phyloP scores from a whole-genome alignment of 1,140 invertebrate species.

The Psix sp. region DNA sequence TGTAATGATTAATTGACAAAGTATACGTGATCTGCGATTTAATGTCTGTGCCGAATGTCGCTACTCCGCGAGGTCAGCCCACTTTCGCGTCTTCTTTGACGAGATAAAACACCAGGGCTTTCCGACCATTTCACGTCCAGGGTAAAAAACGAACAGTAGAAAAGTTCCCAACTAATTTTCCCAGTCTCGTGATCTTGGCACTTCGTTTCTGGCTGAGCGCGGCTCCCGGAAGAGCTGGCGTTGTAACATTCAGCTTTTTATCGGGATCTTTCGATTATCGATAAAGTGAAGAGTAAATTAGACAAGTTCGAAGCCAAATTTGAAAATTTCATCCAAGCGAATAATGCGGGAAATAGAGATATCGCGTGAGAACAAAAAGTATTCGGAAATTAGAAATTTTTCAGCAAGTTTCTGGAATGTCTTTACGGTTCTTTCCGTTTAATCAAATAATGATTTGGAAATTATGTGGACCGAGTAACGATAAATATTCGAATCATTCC shows the following conservation, averaged over 20 bases:
- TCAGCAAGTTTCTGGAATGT: too few relatives aligned
- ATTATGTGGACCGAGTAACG: too few relatives aligned
- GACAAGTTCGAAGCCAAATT: slow-evolving; percentile 31
- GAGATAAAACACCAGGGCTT: slow-evolving; percentile 52
- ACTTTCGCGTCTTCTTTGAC: slow-evolving; percentile 34
- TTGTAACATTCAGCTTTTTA: slow-evolving; percentile 40
- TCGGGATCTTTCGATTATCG: slow-evolving; percentile 50
- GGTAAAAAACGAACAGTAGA: slow-evolving; percentile 48
- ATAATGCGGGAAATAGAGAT: too few relatives aligned
- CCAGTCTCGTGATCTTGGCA: slow-evolving; percentile 56
- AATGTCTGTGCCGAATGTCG: slow-evolving; percentile 20
- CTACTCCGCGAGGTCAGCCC: slow-evolving; percentile 30
- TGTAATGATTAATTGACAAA: slow-evolving; percentile 35
- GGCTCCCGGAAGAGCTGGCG: slow-evolving; percentile 13
- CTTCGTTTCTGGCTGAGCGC: slow-evolving; percentile 47
- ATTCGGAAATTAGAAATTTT: too few relatives aligned
- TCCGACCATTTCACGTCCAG: slow-evolving; percentile 54
- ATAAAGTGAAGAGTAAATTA: slow-evolving; percentile 51
- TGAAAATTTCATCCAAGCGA: slow-evolving; percentile 24
- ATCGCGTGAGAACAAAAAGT: too few relatives aligned
- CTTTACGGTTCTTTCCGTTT: too few relatives aligned
- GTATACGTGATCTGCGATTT: slow-evolving; percentile 32
- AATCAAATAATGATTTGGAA: too few relatives aligned
- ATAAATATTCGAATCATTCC: too few relatives aligned
- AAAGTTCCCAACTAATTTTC: slow-evolving; percentile 59